These are phyloP conservation scores for Meiosimyza platycephala DNA, from an alignment of 2,888 invertebrate genomes.

Conservation along the genomic window DNA sequence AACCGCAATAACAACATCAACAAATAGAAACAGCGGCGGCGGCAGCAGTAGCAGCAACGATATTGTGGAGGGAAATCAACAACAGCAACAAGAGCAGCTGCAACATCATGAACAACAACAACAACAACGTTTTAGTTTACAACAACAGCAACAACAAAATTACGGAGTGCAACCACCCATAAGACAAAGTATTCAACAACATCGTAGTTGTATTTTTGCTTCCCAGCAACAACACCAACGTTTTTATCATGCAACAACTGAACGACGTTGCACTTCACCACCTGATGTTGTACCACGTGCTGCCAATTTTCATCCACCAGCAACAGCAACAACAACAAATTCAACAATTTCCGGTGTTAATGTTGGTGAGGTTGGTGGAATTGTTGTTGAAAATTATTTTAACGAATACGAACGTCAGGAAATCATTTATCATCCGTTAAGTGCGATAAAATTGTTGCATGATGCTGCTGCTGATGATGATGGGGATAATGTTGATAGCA, in stretches of 20 bases:
- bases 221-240: constrained; percentile 29
- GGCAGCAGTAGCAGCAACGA: constrained; percentile 47
- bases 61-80: constrained; percentile 48
- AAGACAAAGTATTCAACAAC: constrained; percentile 11
- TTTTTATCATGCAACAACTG: constrained; percentile 41
- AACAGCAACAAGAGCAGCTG: constrained; percentile 50
- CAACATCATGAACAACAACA: constrained; percentile 49
- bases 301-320: constrained; percentile 53
- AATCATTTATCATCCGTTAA: constrained; percentile 60
- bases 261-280: constrained; percentile 62
- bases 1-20: not conserved
- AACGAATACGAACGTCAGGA: constrained; percentile 66
- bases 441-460: constrained; percentile 50
- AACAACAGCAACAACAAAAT: constrained; percentile 47
- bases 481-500: constrained; percentile 24
- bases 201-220: constrained; percentile 8
- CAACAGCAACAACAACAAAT: constrained; percentile 4
- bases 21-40: constrained; percentile 11
- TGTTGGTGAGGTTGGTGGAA: constrained; percentile 50
- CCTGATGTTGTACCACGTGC: constrained; percentile 65
- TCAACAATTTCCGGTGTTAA: constrained; percentile 11
- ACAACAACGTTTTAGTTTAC: constrained; percentile 42
- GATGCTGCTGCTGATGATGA: constrained; percentile 28
- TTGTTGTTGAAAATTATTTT: constrained; percentile 65
- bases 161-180: constrained; percentile 46